Percentiles rank a stretch among this genome's conserved stretches.
Conservation (phyloP, 1,140 invertebrate genomes). For the Drosophila grimshawi region DNA sequence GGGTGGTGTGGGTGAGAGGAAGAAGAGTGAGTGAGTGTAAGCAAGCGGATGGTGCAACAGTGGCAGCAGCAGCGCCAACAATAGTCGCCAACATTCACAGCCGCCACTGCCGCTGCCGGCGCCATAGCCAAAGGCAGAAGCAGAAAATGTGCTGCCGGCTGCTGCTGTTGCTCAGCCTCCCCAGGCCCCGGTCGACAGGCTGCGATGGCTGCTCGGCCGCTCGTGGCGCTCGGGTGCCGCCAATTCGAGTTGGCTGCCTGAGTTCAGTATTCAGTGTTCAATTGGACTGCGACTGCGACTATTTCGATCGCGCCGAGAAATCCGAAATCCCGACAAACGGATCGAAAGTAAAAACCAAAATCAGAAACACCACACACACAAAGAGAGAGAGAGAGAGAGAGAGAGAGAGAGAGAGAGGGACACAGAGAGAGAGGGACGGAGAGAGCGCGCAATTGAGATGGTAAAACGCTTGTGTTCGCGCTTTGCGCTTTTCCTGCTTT, state of each 20-base stretch:
- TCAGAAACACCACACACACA: neutral
- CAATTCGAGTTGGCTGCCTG: constrained; percentile 70
- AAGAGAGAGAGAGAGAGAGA: neutral
- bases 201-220: constrained; percentile 78
- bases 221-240: constrained; percentile 66
- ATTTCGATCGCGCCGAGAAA: constrained; percentile 52
- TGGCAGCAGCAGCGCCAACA: neutral
- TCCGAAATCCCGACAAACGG: constrained; percentile 54
- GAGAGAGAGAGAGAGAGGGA: neutral
- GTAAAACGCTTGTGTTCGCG: constrained; percentile 50
- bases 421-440: neutral
- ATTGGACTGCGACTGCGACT: constrained; percentile 78
- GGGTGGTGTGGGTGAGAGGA: neutral
- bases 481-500: constrained; percentile 54
- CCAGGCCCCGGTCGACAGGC: constrained; percentile 62
- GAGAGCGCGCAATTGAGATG: constrained; percentile 13
- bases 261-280: constrained; percentile 81
- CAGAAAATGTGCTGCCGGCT: constrained; percentile 39
- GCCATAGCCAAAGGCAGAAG: constrained; percentile 1
- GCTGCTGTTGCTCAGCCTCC: constrained; percentile 51
- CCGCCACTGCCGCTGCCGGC: constrained; percentile 30
- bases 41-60: neutral
- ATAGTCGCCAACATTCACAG: neutral
- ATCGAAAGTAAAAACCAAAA: constrained; percentile 30
- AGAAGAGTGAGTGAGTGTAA: neutral